Evolutionary conservation across 2,797 vertebrate genomes (phyloP), one percentile per base, ranked within the genome.

Genomic region (Neosalanx taihuensis): DNA sequence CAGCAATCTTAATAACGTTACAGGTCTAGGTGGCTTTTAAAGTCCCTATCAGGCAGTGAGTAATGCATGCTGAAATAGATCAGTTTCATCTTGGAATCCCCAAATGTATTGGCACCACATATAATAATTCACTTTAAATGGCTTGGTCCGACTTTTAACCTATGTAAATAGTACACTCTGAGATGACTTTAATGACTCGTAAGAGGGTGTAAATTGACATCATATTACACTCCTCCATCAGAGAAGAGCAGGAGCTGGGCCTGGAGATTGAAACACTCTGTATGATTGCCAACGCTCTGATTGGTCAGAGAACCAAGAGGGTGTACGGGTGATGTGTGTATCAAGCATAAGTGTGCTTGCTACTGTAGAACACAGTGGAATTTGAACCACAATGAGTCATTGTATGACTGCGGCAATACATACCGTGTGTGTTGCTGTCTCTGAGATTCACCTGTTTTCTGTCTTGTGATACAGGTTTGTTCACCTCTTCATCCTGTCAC

Each of bases 101-200:
- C 94, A 92, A 91, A 90, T 89, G 92, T 92, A 93, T 90, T 85
- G 89, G 92, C 88, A 84, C 89, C 85, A 90, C 90, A 88, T 85
- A 89, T 95, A 95, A 96, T 95, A 93, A 93, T 93, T 92, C 91
- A 90, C 90, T 92, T 92, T 92, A 93, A 95, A 92, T 91, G 85
- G 90, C 89, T 80, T 83, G 92, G 94, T 92, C 93, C 92, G 92
- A 91, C 91, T 86, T 90, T 92, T 95, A 95, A 93, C 86, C 93
- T 94, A 95, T 94, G 92, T 94, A 95, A 96, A 95, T 95, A 93
- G 91, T 91, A 91, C 87, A 90, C 90, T 83, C 87, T 85, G 88
- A 91, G 92, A 94, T 93, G 91, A 91, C 91, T 91, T 87, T 93
- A 93, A 94, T 94, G 91, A 77, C 88, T 87, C 66, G 74, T 74